Evolutionary conservation across 2,113 vertebrate genomes (phyloP), one percentile per base, ranked within the genome.

Genomic region (Salvelinus sp.): DNA sequence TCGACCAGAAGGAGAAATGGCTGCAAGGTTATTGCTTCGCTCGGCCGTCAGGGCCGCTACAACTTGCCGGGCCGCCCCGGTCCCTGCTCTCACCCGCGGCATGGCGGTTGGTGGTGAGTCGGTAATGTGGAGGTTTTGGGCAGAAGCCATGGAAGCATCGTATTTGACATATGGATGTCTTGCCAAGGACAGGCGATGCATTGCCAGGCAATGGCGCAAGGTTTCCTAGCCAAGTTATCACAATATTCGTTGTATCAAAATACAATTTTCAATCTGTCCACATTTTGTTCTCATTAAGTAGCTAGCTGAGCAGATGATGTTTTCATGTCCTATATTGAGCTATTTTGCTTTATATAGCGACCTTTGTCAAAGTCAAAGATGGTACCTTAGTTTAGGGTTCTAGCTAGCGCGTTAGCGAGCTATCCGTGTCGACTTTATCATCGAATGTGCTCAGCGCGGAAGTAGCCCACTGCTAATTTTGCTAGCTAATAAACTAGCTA

Each of bases 21-120:
- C 92, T 82, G 91, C 91, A 91, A 93, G 93, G 91, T 94, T 93
- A 88, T 82, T 93, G 2, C 38, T 92, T 5, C 88, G 91, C 28
- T 84, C 89, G 0, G 90, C 88, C 0, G 4, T 90, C 0, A 83
- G 91, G 69, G 89, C 89, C 48, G 83, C 87, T 0, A 60, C 58
- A 0, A 57, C 67, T 13, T 75, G 76, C 76, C 87, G 87, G 69
- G 73, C 77, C 0, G 66, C 80, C 23, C 79, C 79, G 9, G 64
- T 20, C 50, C 64, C 77, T 62, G 74, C 84, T 57, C 25, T 28
- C 74, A 80, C 23, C 72, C 91, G 90, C 65, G 44, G 88, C 16
- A 91, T 93, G 90, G 73, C 91, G 0, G 33, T 33, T 33, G 92
- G 92, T 90, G 93, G 93, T 93, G 72, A 90, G 88, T 48, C 16